Evolutionary conservation across 2,113 vertebrate species (phyloP).

Genomic region (Lycocorax pyrrhopterus): DNA sequence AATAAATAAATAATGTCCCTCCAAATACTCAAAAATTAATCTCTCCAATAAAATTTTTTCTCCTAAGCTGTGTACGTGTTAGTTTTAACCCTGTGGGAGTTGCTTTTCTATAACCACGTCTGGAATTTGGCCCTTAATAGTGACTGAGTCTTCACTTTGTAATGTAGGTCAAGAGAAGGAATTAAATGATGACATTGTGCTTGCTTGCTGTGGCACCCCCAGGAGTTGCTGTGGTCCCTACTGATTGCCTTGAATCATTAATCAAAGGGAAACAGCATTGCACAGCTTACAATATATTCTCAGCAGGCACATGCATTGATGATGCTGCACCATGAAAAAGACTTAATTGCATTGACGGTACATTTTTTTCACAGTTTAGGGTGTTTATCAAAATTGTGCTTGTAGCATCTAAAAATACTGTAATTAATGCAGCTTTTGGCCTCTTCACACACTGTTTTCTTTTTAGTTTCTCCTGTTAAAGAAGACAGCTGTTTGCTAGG

Average conservation of each 20-base stretch:
- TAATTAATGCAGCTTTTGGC: conserved; percentile 59
- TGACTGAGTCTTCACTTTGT: not conserved
- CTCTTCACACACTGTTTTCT: conserved; percentile 33
- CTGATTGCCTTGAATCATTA: conserved; percentile 33
- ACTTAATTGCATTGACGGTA: conserved; percentile 32
- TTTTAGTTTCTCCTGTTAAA: conserved; percentile 50
- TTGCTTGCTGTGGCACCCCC: not conserved
- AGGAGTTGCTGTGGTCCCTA: conserved; percentile 19
- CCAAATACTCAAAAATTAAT: not conserved
- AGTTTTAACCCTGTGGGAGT: not conserved
- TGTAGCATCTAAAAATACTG: conserved; percentile 65
- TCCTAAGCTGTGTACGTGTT: not conserved
- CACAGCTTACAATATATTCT: conserved; percentile 6
- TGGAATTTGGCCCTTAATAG: conserved; percentile 18
- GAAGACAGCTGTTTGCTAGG: conserved; percentile 57
- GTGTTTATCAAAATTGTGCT: conserved; percentile 59
- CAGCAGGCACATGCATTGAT: conserved; percentile 13
- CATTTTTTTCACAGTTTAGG: conserved; percentile 39
- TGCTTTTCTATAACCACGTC: not conserved
- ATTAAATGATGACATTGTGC: conserved; percentile 14
- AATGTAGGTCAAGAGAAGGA: conserved; percentile 55
- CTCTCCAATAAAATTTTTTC: not conserved
- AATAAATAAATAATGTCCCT: not conserved
- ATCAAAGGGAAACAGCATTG: conserved; percentile 38
- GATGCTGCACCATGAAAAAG: conserved; percentile 35